A percentile compares a stretch with the other conserved stretches of the same genome.
phyloP scores from a whole-genome alignment of 1,140 invertebrate genomes.

The Camponotus pennsylvanicus region DNA sequence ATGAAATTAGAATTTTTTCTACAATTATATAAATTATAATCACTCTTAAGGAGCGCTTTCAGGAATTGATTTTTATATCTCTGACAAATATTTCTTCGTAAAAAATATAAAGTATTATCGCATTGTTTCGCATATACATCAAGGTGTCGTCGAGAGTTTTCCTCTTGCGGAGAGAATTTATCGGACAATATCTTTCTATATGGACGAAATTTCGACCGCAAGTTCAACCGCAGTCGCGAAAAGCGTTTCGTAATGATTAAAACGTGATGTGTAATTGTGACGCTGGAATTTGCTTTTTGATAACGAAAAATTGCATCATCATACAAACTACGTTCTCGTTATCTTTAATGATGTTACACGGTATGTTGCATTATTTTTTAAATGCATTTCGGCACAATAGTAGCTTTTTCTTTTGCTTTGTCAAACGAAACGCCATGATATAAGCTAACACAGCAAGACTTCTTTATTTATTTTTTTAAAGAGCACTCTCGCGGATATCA shows the following conservation, averaged over 20 bases:
- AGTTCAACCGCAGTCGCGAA: slow-evolving; percentile 23
- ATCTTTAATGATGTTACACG: background rate
- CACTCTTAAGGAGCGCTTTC: background rate
- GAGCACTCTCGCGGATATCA: background rate
- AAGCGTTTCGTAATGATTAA: slow-evolving; percentile 42
- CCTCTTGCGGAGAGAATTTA: slow-evolving; percentile 10
- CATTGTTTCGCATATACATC: slow-evolving; percentile 22
- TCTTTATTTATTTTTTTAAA: background rate
- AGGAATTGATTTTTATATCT: background rate
- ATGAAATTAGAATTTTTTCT: background rate
- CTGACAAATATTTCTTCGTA: slow-evolving; percentile 1
- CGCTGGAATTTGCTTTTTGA: slow-evolving; percentile 15
- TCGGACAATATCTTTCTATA: background rate
- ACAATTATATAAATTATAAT: background rate
- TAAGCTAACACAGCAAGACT: background rate
- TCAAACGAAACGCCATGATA: slow-evolving; percentile 18
- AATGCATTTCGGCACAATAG: background rate
- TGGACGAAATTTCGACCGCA: slow-evolving; percentile 30
- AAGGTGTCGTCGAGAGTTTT: slow-evolving; percentile 23
- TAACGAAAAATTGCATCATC: slow-evolving; percentile 29
- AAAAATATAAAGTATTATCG: background rate
- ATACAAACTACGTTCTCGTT: slow-evolving; percentile 29
- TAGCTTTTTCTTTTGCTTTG: background rate
- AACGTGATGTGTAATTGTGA: slow-evolving; percentile 30
- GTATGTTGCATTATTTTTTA: slow-evolving; percentile 9